Percentiles rank a stretch among this genome's conserved stretches.
These are phyloP conservation scores for Crypturellus undulatus DNA, from an alignment of 2,113 vertebrate genomes.

Conservation along the genomic window DNA sequence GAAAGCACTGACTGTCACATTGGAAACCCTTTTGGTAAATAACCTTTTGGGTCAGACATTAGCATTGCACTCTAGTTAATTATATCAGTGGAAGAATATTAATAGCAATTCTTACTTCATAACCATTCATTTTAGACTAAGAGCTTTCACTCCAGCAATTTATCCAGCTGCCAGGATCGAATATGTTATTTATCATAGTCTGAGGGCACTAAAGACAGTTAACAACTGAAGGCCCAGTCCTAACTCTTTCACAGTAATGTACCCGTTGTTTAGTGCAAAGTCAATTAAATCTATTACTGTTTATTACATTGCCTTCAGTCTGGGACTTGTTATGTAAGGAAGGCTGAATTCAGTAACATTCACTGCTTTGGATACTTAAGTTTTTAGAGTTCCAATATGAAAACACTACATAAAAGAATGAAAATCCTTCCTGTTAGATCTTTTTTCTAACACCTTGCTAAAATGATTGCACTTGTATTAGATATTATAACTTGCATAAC, in stretches of 20 bases:
- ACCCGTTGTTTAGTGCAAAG: not conserved
- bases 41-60: not conserved
- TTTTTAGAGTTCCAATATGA: not conserved
- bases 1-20: not conserved
- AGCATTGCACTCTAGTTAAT: not conserved
- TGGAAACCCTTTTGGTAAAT: not conserved
- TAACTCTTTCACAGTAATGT: not conserved
- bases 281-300: not conserved
- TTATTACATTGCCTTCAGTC: not conserved
- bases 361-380: not conserved
- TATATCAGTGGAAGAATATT: not conserved
- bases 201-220: not conserved
- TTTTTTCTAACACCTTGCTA: not conserved
- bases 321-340: rapidly evolving
- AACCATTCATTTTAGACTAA: slow-evolving; percentile 18
- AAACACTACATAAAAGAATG: not conserved
- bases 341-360: not conserved
- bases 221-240: not conserved
- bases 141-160: not conserved
- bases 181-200: not conserved
- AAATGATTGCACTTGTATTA: not conserved
- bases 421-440: not conserved
- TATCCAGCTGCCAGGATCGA: not conserved
- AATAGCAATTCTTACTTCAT: slow-evolving; percentile 24
- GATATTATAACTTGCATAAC: rapidly evolving